Percentiles rank a stretch among this genome's conserved stretches.
Conservation (phyloP, 2,888 invertebrate species). For the Conomelus anceps region DNA sequence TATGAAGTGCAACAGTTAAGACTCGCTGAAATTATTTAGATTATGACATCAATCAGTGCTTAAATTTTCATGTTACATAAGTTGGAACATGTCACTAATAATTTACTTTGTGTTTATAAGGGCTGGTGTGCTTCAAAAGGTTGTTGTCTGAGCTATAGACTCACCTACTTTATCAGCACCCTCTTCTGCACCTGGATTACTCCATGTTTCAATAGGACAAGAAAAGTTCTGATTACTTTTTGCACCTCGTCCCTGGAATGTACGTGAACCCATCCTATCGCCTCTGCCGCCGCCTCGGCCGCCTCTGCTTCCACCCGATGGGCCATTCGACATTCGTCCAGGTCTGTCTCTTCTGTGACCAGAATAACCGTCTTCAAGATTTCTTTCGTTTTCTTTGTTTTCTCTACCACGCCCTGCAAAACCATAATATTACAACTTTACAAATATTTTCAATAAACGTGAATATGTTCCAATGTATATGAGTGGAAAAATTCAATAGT, state of each 20-base stretch:
- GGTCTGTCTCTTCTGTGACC: slow-evolving; percentile 37
- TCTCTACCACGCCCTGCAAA: slow-evolving; percentile 52
- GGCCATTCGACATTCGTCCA: slow-evolving; percentile 40
- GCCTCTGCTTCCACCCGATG: slow-evolving; percentile 39
- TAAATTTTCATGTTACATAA: too few relatives aligned
- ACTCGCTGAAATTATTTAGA: too few relatives aligned
- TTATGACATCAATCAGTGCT: too few relatives aligned
- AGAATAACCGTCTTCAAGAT: slow-evolving; percentile 48
- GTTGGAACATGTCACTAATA: too few relatives aligned
- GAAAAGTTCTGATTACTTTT: slow-evolving; percentile 36
- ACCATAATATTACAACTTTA: not conserved
- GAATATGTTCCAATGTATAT: too few relatives aligned
- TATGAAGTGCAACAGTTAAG: too few relatives aligned
- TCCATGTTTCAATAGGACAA: slow-evolving; percentile 47
- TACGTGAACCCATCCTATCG: slow-evolving; percentile 38
- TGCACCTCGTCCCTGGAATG: slow-evolving; percentile 37
- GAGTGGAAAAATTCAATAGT: too few relatives aligned
- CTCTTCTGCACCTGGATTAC: slow-evolving; percentile 23
- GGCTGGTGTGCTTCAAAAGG: not conserved
- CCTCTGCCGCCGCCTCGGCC: slow-evolving; percentile 39
- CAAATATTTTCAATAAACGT: not conserved
- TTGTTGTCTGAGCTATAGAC: slow-evolving; percentile 4
- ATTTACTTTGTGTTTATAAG: too few relatives aligned
- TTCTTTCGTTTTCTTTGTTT: slow-evolving; percentile 57
- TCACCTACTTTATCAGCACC: slow-evolving; percentile 23